Evolutionary conservation across 2,113 vertebrate species (phyloP).

Genomic region (Manacus vitellinus): DNA sequence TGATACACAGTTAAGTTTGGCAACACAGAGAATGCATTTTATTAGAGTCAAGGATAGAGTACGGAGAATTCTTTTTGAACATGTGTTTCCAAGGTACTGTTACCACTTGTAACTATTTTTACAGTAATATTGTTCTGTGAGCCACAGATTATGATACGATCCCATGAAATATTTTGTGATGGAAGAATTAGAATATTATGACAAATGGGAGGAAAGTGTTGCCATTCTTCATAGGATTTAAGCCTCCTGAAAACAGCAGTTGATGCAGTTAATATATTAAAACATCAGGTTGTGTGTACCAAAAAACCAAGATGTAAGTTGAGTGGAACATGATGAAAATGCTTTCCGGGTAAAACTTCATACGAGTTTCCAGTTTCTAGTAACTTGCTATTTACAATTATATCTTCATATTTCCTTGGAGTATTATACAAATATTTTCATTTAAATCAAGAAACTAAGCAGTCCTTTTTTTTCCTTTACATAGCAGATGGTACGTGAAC

Average conservation of each 20-base stretch:
- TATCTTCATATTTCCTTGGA: neutral
- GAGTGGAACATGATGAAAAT: neutral
- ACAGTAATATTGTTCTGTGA: neutral
- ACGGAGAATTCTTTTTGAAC: neutral
- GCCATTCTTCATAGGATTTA: neutral
- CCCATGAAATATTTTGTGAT: neutral
- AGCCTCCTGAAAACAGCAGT: neutral
- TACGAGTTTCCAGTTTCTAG: neutral
- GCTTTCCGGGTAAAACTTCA: neutral
- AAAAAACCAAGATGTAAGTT: neutral
- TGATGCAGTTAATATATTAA: neutral
- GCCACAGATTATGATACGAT: neutral
- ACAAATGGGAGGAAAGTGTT: neutral
- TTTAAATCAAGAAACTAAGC: neutral
- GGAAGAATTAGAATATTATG: neutral
- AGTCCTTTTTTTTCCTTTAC: neutral
- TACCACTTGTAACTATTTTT: neutral
- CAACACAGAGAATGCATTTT: neutral
- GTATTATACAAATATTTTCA: neutral
- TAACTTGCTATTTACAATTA: neutral
- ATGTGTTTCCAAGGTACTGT: neutral
- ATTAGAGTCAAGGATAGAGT: neutral
- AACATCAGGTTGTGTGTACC: rapidly evolving
- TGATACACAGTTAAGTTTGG: neutral
- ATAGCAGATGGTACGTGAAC: conserved; percentile 91